Conservation (phyloP, 2,797 vertebrate genomes). For the Lepus oiostolus region DNA sequence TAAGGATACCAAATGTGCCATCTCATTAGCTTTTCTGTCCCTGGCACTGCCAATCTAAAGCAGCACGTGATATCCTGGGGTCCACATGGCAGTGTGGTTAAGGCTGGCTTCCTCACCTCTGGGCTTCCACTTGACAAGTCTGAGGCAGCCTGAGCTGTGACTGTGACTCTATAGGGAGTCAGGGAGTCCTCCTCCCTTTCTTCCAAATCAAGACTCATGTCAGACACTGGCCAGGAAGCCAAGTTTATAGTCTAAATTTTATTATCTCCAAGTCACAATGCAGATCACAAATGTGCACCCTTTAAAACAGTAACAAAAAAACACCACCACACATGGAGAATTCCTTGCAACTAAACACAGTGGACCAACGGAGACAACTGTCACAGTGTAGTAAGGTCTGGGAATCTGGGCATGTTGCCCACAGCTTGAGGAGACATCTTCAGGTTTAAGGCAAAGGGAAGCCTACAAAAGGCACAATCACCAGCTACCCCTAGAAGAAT, state of each 20-base stretch:
- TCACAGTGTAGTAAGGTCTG: conserved; percentile 90
- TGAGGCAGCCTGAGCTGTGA: not conserved
- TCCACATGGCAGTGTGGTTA: not conserved
- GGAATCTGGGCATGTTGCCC: conserved; percentile 78
- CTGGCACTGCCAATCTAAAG: not conserved
- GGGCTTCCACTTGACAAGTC: conserved; percentile 24
- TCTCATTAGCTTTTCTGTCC: not conserved
- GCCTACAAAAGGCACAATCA: conserved; percentile 81
- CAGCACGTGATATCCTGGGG: not conserved
- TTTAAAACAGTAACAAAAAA: conserved; percentile 79
- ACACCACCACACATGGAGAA: conserved; percentile 58
- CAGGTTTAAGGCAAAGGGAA: conserved; percentile 89
- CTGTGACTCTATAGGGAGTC: not conserved
- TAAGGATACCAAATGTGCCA: not conserved
- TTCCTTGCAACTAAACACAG: conserved; percentile 78
- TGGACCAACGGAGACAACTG: conserved; percentile 86
- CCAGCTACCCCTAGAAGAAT: conserved; percentile 61
- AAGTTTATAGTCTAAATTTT: conserved; percentile 73
- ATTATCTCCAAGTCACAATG: conserved; percentile 80
- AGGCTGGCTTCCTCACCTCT: not conserved
- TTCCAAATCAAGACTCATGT: conserved; percentile 63
- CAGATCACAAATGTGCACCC: conserved; percentile 79
- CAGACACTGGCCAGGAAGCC: conserved; percentile 60
- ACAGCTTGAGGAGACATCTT: conserved; percentile 77
- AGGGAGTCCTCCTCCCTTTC: not conserved